A percentile compares a stretch with the other conserved stretches of the same genome.
Conservation (phyloP, 2,888 invertebrate genomes). For the Agriopis marginaria region DNA sequence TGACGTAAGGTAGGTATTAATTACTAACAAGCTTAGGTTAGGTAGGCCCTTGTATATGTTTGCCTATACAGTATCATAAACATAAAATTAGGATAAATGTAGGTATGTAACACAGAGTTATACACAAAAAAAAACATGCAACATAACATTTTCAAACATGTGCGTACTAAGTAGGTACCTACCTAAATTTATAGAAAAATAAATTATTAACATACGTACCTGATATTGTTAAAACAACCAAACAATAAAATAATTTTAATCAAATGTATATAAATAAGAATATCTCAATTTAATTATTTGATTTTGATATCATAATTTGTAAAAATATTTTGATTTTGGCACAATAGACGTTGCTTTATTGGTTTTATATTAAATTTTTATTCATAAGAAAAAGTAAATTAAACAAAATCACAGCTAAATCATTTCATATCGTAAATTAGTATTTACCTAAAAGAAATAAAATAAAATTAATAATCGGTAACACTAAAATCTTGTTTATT, state of each 20-base stretch:
- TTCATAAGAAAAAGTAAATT: not conserved
- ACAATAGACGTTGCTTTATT: slow-evolving; percentile 10
- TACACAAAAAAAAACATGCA: not conserved
- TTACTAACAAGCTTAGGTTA: not conserved
- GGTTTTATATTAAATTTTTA: not conserved
- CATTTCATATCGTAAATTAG: not conserved
- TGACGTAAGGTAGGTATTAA: no score
- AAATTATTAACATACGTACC: not conserved
- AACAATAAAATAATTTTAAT: no score
- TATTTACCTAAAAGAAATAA: no score
- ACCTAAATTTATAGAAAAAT: not conserved
- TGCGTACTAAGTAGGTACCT: not conserved
- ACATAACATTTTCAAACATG: not conserved
- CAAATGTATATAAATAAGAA: no score
- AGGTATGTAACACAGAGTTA: not conserved
- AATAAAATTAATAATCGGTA: no score
- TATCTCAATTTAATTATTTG: not conserved
- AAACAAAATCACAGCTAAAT: slow-evolving; percentile 11
- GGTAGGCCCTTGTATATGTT: not conserved
- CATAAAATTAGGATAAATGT: not conserved
- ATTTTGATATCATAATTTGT: not conserved
- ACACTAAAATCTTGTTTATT: no score
- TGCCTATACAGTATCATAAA: not conserved
- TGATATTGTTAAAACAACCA: no score
- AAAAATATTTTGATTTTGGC: slow-evolving; percentile 31